Evolutionary conservation across 1,140 invertebrate genomes (phyloP).

Genomic region (Lysiphlebus fabarum): DNA sequence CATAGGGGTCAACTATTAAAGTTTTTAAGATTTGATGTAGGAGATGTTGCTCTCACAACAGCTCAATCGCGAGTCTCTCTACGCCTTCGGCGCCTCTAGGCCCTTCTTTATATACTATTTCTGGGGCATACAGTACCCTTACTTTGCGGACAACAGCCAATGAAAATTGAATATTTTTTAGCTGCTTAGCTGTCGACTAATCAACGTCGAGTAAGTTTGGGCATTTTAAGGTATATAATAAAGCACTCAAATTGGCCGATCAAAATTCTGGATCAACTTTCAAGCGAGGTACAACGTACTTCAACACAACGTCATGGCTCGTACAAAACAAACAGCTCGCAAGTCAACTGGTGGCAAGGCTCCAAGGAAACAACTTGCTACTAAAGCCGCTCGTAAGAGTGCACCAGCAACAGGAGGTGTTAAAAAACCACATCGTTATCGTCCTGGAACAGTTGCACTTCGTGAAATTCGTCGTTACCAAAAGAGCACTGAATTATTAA

Average conservation of each 20-base stretch:
- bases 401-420: constrained; percentile 4
- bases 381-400: constrained; percentile 8
- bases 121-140: neutral
- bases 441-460: constrained; percentile 1
- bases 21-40: no score
- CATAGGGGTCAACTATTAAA: no score
- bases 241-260: neutral
- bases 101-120: neutral
- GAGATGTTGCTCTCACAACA: no score
- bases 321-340: constrained; percentile 4
- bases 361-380: constrained; percentile 2
- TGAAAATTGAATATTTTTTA: neutral
- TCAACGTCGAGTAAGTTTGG: neutral
- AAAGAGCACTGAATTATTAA: constrained; percentile 1
- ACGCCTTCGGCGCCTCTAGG: no score
- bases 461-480: constrained; percentile 8
- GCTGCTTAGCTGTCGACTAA: neutral
- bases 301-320: neutral
- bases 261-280: neutral
- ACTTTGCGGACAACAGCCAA: neutral
- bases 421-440: neutral
- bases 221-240: neutral
- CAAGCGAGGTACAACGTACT: neutral
- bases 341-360: constrained; percentile 1
- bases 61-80: no score